phyloP scores from a whole-genome alignment of 2,888 invertebrate species.

The Smittia sp. region DNA sequence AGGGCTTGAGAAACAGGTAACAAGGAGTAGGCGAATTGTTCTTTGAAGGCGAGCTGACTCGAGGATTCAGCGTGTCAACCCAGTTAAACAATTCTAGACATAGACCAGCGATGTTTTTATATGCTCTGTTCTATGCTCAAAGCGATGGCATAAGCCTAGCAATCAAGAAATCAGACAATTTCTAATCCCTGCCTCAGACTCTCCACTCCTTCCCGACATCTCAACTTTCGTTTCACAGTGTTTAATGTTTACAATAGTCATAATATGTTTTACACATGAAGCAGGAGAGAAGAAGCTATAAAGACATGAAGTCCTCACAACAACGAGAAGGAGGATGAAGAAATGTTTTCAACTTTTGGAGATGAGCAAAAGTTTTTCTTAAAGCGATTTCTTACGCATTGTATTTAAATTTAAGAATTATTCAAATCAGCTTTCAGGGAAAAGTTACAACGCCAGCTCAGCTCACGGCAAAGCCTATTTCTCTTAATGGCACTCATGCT shows the following conservation, averaged over 20 bases:
- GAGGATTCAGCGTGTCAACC: no score
- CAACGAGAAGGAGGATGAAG: neutral
- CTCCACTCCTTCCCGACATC: no score
- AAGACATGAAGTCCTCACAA: neutral
- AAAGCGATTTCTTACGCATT: slow-evolving; percentile 27
- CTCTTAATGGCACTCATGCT: slow-evolving; percentile 20
- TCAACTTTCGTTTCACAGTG: no score
- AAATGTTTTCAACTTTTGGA: neutral
- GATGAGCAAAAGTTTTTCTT: neutral
- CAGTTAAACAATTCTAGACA: no score
- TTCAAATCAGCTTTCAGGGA: slow-evolving; percentile 28
- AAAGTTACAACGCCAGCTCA: neutral
- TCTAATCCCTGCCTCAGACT: no score
- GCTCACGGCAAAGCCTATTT: neutral
- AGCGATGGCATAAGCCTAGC: no score
- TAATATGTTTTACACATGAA: slow-evolving; percentile 14
- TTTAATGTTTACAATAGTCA: slow-evolving; percentile 6
- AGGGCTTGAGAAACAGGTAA: no score
- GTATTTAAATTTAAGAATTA: slow-evolving; percentile 41
- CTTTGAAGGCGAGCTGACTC: no score
- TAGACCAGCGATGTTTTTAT: no score
- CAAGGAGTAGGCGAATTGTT: no score
- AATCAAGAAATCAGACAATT: no score
- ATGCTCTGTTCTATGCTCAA: no score
- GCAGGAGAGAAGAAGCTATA: neutral